Percentiles rank a stretch among this genome's conserved stretches.
Conservation (phyloP, 2,113 vertebrate species). For the Antigone vipio region DNA sequence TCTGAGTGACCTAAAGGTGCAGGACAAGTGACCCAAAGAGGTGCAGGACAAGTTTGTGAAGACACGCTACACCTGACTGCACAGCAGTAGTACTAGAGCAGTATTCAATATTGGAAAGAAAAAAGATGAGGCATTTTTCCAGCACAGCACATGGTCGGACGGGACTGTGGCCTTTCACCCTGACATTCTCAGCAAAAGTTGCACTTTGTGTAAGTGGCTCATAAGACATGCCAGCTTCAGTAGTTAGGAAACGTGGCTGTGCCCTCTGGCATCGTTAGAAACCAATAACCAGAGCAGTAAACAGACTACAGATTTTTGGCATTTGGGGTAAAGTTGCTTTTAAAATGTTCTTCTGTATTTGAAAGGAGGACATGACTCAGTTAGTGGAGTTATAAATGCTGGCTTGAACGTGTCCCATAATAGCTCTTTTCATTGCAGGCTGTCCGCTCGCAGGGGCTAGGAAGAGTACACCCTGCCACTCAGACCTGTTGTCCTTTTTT, state of each 20-base stretch:
- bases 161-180: constrained; percentile 17
- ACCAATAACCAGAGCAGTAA: constrained; percentile 16
- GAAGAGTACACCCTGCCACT: not conserved
- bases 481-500: not conserved
- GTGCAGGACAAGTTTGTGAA: not conserved
- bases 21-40: not conserved
- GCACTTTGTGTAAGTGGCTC: constrained; percentile 24
- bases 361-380: constrained; percentile 35
- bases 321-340: constrained; percentile 33
- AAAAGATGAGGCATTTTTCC: not conserved
- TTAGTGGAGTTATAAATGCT: not conserved
- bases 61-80: not conserved
- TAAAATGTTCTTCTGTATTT: constrained; percentile 40
- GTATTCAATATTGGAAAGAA: not conserved
- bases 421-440: not conserved
- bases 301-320: constrained; percentile 2
- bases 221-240: not conserved
- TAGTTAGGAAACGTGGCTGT: constrained; percentile 48
- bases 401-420: constrained; percentile 10
- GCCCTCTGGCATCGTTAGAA: constrained; percentile 2
- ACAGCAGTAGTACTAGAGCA: not conserved
- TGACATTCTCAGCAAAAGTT: constrained; percentile 30
- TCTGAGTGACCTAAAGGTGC: not conserved
- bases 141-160: not conserved
- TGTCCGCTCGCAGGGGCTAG: not conserved